A percentile compares a stretch with the other conserved stretches of the same genome.
These are phyloP conservation scores for Battus philenor DNA, from an alignment of 1,140 invertebrate genomes.

Conservation along the genomic window DNA sequence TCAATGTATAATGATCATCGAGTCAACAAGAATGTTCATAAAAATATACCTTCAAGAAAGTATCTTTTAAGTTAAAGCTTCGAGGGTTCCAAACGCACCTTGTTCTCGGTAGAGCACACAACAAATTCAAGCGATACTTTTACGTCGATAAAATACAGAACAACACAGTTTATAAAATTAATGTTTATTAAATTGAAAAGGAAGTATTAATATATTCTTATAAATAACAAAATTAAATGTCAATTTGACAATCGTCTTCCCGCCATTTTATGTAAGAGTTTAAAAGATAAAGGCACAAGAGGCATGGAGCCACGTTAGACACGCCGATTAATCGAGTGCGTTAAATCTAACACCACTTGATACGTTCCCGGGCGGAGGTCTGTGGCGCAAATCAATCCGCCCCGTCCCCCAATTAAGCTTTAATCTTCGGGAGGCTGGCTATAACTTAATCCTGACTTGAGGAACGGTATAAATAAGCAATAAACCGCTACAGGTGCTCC, in stretches of 20 bases:
- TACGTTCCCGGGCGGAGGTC: slow-evolving; percentile 45
- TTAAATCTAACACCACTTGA: slow-evolving; percentile 23
- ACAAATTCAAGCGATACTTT: too few species aligned
- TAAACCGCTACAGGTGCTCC: slow-evolving; percentile 63
- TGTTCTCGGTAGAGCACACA: too few species aligned
- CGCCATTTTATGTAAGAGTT: not conserved
- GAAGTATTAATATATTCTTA: too few species aligned
- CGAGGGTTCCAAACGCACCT: too few species aligned
- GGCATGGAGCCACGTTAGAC: not conserved
- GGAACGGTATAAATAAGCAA: slow-evolving; percentile 67
- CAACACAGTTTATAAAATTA: too few species aligned
- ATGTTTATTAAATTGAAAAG: too few species aligned
- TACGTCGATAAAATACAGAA: too few species aligned
- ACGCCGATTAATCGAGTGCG: slow-evolving; percentile 11
- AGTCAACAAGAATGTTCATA: too few species aligned
- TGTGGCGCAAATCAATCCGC: slow-evolving; percentile 66
- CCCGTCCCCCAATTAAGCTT: slow-evolving; percentile 59
- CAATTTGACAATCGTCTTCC: not conserved
- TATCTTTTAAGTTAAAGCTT: too few species aligned
- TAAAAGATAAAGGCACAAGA: slow-evolving; percentile 5
- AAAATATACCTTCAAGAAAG: too few species aligned
- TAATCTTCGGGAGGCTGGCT: slow-evolving; percentile 66
- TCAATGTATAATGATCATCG: too few species aligned
- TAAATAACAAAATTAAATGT: too few species aligned
- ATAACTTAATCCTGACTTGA: slow-evolving; percentile 70